These are phyloP conservation scores for Ageneiosus marmoratus DNA, from an alignment of 2,113 vertebrate genomes.

Conservation along the genomic window DNA sequence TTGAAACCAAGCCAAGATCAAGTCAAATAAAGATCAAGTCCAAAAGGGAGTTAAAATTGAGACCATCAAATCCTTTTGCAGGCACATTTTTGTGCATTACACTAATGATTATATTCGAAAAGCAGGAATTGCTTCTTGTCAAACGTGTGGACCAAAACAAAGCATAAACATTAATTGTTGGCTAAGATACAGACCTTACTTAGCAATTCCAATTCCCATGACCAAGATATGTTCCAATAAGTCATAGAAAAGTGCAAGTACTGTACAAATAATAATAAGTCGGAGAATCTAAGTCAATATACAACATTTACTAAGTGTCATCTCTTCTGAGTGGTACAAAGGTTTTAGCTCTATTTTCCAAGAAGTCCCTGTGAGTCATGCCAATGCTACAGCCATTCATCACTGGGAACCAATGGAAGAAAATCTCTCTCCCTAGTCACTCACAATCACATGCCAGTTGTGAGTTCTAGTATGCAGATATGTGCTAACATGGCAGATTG, in stretches of 20 bases:
- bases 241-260: background rate
- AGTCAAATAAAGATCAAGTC: background rate
- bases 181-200: background rate
- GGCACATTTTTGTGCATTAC: background rate
- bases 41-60: background rate
- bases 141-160: no score
- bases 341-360: background rate
- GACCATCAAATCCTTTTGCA: background rate
- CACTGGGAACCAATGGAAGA: background rate
- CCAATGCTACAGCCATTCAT: background rate
- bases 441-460: no score
- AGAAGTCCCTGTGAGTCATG: background rate
- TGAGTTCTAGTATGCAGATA: no score
- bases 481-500: no score
- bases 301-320: background rate
- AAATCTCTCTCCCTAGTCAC: no score
- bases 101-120: background rate
- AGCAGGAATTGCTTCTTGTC: background rate
- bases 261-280: background rate
- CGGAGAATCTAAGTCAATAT: no score
- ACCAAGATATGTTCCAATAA: background rate
- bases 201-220: background rate
- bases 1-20: background rate
- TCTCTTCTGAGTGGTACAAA: background rate
- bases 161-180: no score